Conservation (phyloP, 2,113 vertebrate species). For the Vidua macroura region DNA sequence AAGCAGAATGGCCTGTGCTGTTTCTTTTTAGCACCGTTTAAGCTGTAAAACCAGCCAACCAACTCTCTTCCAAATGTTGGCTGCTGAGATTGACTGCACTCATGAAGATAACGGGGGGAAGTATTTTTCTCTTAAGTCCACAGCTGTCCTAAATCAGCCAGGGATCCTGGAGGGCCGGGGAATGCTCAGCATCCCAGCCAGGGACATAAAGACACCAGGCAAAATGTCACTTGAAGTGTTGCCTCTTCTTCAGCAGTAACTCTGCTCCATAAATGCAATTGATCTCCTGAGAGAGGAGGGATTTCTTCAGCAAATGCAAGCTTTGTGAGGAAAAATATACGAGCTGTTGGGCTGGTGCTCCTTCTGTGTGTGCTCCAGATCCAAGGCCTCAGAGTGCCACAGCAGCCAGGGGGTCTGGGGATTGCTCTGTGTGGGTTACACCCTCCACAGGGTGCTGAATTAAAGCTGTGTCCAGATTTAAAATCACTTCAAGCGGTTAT, state of each 20-base stretch:
- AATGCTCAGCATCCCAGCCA: neutral
- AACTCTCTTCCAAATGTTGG: slow-evolving; percentile 28
- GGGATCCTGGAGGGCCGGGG: neutral
- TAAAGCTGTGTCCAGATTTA: neutral
- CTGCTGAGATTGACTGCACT: slow-evolving; percentile 54
- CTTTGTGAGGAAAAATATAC: neutral
- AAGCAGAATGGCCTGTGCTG: slow-evolving; percentile 22
- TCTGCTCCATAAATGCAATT: slow-evolving; percentile 63
- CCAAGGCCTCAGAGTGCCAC: neutral
- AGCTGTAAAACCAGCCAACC: slow-evolving; percentile 57
- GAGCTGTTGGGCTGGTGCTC: neutral
- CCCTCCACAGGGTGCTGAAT: rapidly evolving
- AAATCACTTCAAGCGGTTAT: neutral
- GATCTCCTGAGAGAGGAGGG: slow-evolving; percentile 61
- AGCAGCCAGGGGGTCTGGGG: neutral
- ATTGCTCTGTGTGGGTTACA: rapidly evolving
- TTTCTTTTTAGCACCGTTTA: slow-evolving; percentile 54
- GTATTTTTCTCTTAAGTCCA: slow-evolving; percentile 45
- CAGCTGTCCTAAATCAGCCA: slow-evolving; percentile 38
- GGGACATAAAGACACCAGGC: slow-evolving; percentile 40
- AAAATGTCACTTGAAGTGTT: slow-evolving; percentile 57
- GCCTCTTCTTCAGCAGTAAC: slow-evolving; percentile 48
- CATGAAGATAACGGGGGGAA: slow-evolving; percentile 53
- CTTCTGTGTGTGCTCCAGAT: neutral
- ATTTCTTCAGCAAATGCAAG: slow-evolving; percentile 40